A percentile compares a stretch with the other conserved stretches of the same genome.
These are phyloP conservation scores for Embiotoca jacksoni DNA, from an alignment of 2,113 vertebrate genomes.

Conservation along the genomic window DNA sequence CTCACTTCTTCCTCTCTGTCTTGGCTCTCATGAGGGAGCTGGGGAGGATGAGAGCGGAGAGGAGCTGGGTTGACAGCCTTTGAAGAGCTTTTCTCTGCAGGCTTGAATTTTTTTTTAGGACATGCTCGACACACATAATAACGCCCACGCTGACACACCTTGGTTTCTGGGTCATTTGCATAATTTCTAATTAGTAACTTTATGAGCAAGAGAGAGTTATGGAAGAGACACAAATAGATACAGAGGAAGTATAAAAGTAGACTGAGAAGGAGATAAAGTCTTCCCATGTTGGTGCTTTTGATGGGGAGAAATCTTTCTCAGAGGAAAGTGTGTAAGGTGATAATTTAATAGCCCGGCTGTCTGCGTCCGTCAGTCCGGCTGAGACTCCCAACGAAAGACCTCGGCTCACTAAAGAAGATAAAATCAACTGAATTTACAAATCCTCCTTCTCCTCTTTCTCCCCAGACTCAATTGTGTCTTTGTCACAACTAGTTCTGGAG, in stretches of 20 bases:
- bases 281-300: conserved; percentile 18
- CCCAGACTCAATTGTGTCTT: conserved; percentile 85
- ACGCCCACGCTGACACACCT: conserved; percentile 18
- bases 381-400: conserved; percentile 13
- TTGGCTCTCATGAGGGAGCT: conserved; percentile 39
- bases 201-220: conserved; percentile 32
- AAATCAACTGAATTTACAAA: conserved; percentile 38
- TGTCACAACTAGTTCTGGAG: conserved; percentile 86
- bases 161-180: conserved; percentile 65
- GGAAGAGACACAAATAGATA: conserved; percentile 50
- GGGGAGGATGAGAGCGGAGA: conserved; percentile 55
- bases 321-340: conserved; percentile 32
- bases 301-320: conserved; percentile 6
- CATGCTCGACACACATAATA: conserved; percentile 13
- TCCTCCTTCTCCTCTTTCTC: conserved; percentile 56
- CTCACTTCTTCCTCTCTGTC: conserved; percentile 34
- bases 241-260: not conserved
- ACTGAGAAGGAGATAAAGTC: conserved; percentile 7
- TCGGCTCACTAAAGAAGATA: not conserved
- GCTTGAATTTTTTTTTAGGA: conserved; percentile 64
- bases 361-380: conserved; percentile 40
- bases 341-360: conserved; percentile 48
- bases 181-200: conserved; percentile 71
- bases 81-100: conserved; percentile 67
- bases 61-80: conserved; percentile 54